Evolutionary conservation across 2,113 vertebrate genomes (phyloP), one percentile per base, ranked within the genome.

Genomic region (Gopherus flavomarginatus): DNA sequence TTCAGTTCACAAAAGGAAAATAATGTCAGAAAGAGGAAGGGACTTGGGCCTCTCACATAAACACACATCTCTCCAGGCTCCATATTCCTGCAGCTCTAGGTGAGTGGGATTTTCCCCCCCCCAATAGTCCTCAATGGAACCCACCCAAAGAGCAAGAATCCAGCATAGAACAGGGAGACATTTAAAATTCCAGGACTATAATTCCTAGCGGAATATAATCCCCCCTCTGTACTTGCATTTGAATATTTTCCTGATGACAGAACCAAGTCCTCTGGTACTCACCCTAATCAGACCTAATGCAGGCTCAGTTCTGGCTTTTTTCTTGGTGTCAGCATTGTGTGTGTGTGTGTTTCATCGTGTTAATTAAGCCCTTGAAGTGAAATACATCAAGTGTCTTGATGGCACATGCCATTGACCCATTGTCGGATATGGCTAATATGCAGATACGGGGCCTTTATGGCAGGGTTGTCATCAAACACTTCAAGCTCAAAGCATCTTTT

Each of bases 321-420:
- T 44, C 62, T n/a, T 26, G 62, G 38, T 79, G 87, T 80, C 69
- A 81, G 82, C 42, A 44, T 8, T 69, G 84, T 77, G 52, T 65
- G 75, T 65, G 75, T 79, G 65, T 75, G 52, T 42, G 42, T 95
- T 87, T 81, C 49, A 44, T 80, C 11, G 50, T 56, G 85, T 85
- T 95, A 95, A 90, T 88, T 89, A 90, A 95, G 65, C 85, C 81
- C 88, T 90, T 44, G 16, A 81, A 83, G 90, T 17, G 26, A 87
- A 86, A 89, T 24, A 16, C 69, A 87, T 87, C 26, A 21, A 54
- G 38, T n/a, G 62, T 56, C n/a, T 86, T 53, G 50, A 84, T 59
- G 11, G 24, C 24, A 21, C 21, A 8, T 3, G 13, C 69, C 79
- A 54, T 57, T 11, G 59, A 83, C 69, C 29, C 22, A 1, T 19